These are phyloP conservation scores for Drosophila cognata DNA, from an alignment of 2,888 invertebrate species.

Conservation along the genomic window DNA sequence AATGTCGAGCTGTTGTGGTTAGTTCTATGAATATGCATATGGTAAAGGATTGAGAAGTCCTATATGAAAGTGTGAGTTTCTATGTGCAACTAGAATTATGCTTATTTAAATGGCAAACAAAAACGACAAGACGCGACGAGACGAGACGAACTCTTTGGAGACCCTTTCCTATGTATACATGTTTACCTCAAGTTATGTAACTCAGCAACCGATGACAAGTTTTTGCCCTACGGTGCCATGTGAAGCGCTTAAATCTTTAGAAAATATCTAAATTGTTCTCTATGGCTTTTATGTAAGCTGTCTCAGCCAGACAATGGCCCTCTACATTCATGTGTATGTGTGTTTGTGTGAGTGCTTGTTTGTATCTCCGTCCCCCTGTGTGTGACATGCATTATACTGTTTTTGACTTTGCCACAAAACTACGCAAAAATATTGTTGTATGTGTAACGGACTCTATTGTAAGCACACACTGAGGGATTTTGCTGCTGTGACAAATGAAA, in stretches of 20 bases:
- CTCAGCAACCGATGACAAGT: conserved; percentile 67
- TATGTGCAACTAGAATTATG: conserved; percentile 58
- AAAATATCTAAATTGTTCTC: conserved; percentile 79
- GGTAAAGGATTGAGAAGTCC: conserved; percentile 18
- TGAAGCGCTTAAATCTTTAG: conserved; percentile 72
- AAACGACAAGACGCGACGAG: conserved; percentile 28
- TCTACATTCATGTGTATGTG: conserved; percentile 4
- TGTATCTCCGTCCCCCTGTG: conserved; percentile 34
- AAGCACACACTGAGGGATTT: conserved; percentile 63
- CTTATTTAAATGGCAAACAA: conserved; percentile 77
- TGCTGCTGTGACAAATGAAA: conserved; percentile 75
- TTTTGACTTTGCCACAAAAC: conserved; percentile 77
- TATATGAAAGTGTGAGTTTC: conserved; percentile 31
- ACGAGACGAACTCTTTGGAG: not conserved
- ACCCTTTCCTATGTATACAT: conserved; percentile 14
- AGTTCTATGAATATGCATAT: conserved; percentile 70
- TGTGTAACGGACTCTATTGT: conserved; percentile 70
- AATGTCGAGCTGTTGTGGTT: conserved; percentile 64
- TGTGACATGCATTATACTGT: conserved; percentile 76
- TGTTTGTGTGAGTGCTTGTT: conserved; percentile 11
- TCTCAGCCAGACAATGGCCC: conserved; percentile 64
- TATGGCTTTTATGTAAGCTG: conserved; percentile 76
- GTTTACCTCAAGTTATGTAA: conserved; percentile 45
- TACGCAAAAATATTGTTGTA: conserved; percentile 68
- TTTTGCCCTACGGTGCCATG: conserved; percentile 55